A percentile compares a stretch with the other conserved stretches of the same genome.
These are phyloP conservation scores for Sipha maydis DNA, from an alignment of 2,888 invertebrate genomes.

Conservation along the genomic window DNA sequence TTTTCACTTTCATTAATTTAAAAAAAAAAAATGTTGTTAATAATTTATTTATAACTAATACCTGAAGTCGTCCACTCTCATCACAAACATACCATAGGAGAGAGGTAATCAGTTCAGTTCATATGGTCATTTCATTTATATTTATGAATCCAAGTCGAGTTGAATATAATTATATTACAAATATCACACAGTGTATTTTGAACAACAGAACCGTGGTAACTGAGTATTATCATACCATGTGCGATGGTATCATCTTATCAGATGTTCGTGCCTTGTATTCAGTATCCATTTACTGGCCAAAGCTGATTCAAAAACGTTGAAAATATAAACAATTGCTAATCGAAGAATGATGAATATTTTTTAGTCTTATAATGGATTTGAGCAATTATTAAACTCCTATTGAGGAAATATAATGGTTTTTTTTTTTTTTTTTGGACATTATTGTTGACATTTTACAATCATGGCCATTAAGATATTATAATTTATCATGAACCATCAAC, in stretches of 20 bases:
- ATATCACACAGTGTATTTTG: too few relatives aligned
- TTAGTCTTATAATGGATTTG: neutral
- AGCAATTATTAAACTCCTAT: neutral
- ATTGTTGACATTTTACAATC: neutral
- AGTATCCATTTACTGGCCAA: neutral
- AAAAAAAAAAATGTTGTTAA: too few relatives aligned
- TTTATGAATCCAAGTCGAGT: too few relatives aligned
- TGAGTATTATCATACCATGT: too few relatives aligned
- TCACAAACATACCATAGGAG: too few relatives aligned
- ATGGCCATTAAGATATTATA: neutral
- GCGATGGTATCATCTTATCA: neutral
- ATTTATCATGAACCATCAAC: constrained; percentile 18
- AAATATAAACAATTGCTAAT: neutral
- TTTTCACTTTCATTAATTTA: too few relatives aligned
- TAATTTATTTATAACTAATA: too few relatives aligned
- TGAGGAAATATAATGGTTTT: neutral
- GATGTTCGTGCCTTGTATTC: neutral
- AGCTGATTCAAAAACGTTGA: neutral
- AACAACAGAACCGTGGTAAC: too few relatives aligned
- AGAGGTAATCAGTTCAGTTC: too few relatives aligned
- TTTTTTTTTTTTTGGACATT: neutral
- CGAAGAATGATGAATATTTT: neutral
- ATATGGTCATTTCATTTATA: too few relatives aligned
- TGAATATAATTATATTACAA: too few relatives aligned
- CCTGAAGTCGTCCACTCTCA: too few relatives aligned